Percentiles rank a stretch among this genome's conserved stretches.
These are phyloP conservation scores for Heteractis magnifica DNA, from an alignment of 92 coral and sea anemone genomes.

Conservation along the genomic window DNA sequence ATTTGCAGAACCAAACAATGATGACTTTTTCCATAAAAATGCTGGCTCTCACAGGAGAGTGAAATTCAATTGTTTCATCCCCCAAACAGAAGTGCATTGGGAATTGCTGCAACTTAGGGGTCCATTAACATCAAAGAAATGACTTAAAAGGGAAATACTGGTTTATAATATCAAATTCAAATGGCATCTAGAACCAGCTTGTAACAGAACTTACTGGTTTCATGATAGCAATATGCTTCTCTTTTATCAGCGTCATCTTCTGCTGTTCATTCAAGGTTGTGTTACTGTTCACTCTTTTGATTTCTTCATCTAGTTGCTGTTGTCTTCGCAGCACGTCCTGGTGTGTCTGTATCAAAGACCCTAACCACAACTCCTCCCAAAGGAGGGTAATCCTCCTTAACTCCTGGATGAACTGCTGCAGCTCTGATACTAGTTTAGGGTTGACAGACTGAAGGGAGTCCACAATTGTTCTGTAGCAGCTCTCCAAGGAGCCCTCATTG, in stretches of 20 bases:
- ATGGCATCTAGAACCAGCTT: background rate
- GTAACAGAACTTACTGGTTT: constrained; percentile 77
- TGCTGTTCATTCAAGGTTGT: constrained; percentile 74
- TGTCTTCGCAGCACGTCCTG: constrained; percentile 92
- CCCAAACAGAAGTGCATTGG: too few species aligned
- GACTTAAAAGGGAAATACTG: background rate
- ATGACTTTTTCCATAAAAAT: too few species aligned
- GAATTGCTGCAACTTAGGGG: too few species aligned
- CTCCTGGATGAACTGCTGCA: constrained; percentile 90
- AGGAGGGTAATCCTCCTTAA: constrained; percentile 86
- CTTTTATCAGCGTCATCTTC: constrained; percentile 81
- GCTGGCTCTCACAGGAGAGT: too few species aligned
- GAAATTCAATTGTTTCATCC: too few species aligned
- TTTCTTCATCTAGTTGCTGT: constrained; percentile 91
- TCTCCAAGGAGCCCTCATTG: constrained; percentile 65
- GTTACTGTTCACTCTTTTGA: constrained; percentile 88
- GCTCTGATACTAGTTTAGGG: constrained; percentile 80
- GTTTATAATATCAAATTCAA: background rate
- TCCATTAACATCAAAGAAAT: too few species aligned
- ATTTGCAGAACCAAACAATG: too few species aligned
- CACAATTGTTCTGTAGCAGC: constrained; percentile 89
- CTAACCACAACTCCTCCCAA: constrained; percentile 99
- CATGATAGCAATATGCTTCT: constrained; percentile 94
- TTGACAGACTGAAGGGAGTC: constrained; percentile 81
- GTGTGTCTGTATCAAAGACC: constrained; percentile 93